Percentiles rank a stretch among this genome's conserved stretches.
phyloP scores from a whole-genome alignment of 1,140 invertebrate genomes.

The Magallana ariakensis region DNA sequence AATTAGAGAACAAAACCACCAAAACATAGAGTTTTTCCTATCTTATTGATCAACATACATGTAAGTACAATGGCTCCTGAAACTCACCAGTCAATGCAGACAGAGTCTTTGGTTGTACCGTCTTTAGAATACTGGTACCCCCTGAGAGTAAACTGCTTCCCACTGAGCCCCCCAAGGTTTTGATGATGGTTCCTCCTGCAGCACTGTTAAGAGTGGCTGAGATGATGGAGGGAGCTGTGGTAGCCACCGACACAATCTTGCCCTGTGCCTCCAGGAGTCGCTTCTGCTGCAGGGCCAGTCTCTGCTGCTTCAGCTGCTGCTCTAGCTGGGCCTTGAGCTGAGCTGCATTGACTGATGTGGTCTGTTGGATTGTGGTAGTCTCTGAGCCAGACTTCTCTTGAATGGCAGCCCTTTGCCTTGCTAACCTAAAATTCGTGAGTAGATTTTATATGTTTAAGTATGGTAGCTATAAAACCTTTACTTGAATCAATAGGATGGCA shows the following conservation, averaged over 20 bases:
- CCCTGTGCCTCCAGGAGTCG: conserved; percentile 80
- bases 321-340: conserved; percentile 95
- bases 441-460: neutral
- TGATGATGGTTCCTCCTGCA: conserved; percentile 66
- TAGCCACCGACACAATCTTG: conserved; percentile 54
- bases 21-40: too few relatives aligned
- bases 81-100: conserved; percentile 59
- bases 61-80: neutral
- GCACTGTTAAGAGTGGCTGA: conserved; percentile 53
- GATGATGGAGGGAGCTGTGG: conserved; percentile 46
- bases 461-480: neutral
- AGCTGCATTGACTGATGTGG: conserved; percentile 81
- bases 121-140: conserved; percentile 67
- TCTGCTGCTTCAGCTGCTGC: conserved; percentile 90
- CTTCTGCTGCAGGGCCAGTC: conserved; percentile 93
- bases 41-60: too few relatives aligned
- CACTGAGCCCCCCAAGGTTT: conserved; percentile 54
- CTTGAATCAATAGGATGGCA: neutral
- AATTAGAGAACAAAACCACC: neutral
- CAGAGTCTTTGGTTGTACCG: conserved; percentile 72
- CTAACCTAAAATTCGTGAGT: conserved; percentile 64
- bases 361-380: conserved; percentile 54
- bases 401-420: conserved; percentile 74
- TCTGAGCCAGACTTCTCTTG: conserved; percentile 70
- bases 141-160: conserved; percentile 57